These are phyloP conservation scores for Suillia variegata DNA, from an alignment of 2,888 invertebrate species.

Conservation along the genomic window DNA sequence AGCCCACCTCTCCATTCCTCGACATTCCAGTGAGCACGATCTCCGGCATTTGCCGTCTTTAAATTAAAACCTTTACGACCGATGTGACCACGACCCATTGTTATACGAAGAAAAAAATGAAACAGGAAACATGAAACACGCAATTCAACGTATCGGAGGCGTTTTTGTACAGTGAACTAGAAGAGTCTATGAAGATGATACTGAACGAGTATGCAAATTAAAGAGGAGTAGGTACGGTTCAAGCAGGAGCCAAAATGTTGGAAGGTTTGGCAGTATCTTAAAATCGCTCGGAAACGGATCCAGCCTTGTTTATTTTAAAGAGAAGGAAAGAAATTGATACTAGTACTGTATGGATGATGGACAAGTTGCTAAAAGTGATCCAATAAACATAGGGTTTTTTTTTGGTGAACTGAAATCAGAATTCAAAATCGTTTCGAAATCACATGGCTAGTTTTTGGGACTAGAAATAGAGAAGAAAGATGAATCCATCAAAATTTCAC, in stretches of 20 bases:
- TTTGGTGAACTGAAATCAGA: slow-evolving; percentile 18
- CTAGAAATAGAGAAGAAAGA: slow-evolving; percentile 24
- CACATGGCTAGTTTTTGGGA: slow-evolving; percentile 46
- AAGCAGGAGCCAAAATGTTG: slow-evolving; percentile 33
- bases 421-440: slow-evolving; percentile 51
- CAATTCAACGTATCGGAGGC: slow-evolving; percentile 24
- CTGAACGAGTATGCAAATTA: slow-evolving; percentile 26
- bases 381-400: slow-evolving; percentile 16
- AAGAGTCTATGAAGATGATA: slow-evolving; percentile 22
- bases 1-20: too few species aligned
- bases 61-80: too few species aligned
- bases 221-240: slow-evolving; percentile 31
- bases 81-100: too few species aligned
- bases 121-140: too few species aligned
- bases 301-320: slow-evolving; percentile 33
- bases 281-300: slow-evolving; percentile 32
- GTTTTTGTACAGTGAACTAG: slow-evolving; percentile 21
- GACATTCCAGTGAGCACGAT: too few species aligned
- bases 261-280: slow-evolving; percentile 33
- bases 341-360: slow-evolving; percentile 38
- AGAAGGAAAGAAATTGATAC: slow-evolving; percentile 25
- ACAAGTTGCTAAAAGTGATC: slow-evolving; percentile 28
- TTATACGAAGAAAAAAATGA: too few species aligned
- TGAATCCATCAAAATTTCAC: slow-evolving; percentile 16
- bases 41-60: too few species aligned